Evolutionary conservation across 2,888 invertebrate species (phyloP).

Genomic region (Andrena bicolor): DNA sequence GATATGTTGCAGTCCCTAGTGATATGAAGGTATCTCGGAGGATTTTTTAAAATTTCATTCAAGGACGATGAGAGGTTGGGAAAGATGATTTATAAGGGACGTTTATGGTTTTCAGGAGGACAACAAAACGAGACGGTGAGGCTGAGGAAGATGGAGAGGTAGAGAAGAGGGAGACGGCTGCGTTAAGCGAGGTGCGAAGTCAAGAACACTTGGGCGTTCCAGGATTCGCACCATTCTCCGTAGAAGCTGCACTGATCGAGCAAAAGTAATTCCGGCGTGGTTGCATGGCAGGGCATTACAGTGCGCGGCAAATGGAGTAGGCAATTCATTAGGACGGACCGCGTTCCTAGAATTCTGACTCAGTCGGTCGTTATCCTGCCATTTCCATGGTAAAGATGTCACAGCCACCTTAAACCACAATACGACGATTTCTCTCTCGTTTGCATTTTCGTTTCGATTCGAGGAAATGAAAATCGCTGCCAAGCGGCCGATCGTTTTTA

Average conservation of each 20-base stretch:
- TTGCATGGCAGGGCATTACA: constrained; percentile 23
- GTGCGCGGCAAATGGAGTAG: constrained; percentile 62
- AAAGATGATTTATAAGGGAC: constrained; percentile 35
- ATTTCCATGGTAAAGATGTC: constrained; percentile 56
- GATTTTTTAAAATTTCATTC: too few relatives aligned
- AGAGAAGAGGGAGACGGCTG: neutral
- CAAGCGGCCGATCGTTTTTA: too few relatives aligned
- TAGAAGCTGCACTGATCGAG: constrained; percentile 59
- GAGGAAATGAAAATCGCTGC: constrained; percentile 20
- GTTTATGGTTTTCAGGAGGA: constrained; percentile 13
- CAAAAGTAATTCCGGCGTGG: constrained; percentile 62
- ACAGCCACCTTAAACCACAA: constrained; percentile 26
- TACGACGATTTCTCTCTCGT: constrained; percentile 24
- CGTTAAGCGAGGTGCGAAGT: constrained; percentile 40
- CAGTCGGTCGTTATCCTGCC: constrained; percentile 61
- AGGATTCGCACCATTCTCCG: constrained; percentile 43
- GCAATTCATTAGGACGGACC: constrained; percentile 70
- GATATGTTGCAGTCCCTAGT: too few relatives aligned
- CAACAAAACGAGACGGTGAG: neutral
- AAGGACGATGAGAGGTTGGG: neutral
- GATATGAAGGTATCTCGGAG: too few relatives aligned
- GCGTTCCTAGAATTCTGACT: constrained; percentile 67
- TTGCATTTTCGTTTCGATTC: constrained; percentile 4
- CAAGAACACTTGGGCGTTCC: constrained; percentile 43
- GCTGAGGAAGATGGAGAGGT: too few relatives aligned